phyloP scores from a whole-genome alignment of 2,888 invertebrate species.

The Mycogona germanica region DNA sequence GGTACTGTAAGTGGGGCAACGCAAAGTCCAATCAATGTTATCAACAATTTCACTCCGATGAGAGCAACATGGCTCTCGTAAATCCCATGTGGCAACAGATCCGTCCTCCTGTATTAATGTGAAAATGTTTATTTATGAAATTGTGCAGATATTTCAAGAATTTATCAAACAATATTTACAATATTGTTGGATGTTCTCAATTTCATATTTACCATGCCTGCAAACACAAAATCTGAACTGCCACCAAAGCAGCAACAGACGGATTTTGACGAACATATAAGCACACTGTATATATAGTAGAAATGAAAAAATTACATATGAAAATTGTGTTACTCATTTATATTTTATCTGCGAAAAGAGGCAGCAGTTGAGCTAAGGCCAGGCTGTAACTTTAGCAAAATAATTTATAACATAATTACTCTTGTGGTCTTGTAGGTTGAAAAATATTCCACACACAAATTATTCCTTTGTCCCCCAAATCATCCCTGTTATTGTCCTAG shows the following conservation, averaged over 20 bases:
- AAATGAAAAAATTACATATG: background rate
- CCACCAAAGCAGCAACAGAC: conserved; percentile 1
- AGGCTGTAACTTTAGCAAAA: too few relatives aligned
- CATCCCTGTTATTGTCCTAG: too few relatives aligned
- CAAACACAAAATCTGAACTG: conserved; percentile 8
- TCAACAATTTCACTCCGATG: background rate
- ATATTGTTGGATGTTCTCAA: background rate
- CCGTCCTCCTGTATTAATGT: conserved; percentile 5
- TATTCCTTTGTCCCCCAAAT: background rate
- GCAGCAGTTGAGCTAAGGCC: too few relatives aligned
- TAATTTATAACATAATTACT: too few relatives aligned
- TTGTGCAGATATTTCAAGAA: background rate
- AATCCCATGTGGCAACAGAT: conserved; percentile 12
- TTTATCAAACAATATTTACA: background rate
- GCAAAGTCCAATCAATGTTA: background rate
- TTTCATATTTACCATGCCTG: conserved; percentile 5
- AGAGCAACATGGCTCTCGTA: conserved; percentile 4
- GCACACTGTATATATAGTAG: background rate
- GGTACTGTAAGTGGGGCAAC: conserved; percentile 3
- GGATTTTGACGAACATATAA: background rate
- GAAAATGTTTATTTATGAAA: background rate
- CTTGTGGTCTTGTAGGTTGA: conserved; percentile 10
- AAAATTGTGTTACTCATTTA: background rate
- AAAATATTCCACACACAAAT: conserved; percentile 10
- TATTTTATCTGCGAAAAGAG: too few relatives aligned